These are phyloP conservation scores for Micromussa lordhowensis DNA, from an alignment of 92 coral and sea anemone genomes.

Conservation along the genomic window DNA sequence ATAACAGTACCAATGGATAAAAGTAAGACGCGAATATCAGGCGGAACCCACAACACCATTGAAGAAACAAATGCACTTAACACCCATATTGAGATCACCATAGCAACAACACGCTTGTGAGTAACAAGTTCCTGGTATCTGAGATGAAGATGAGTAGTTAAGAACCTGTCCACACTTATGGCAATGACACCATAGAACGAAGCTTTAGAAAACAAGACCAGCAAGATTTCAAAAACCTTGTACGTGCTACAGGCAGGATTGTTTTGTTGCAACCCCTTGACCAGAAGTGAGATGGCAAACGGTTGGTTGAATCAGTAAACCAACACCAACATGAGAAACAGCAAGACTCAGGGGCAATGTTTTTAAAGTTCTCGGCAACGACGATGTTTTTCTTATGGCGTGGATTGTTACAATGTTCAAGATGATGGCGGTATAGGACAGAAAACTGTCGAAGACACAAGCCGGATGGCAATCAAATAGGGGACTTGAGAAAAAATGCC, in stretches of 20 bases:
- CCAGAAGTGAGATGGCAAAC: not conserved
- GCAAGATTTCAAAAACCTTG: too few relatives aligned
- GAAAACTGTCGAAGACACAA: conserved; percentile 4
- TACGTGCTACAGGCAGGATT: not conserved
- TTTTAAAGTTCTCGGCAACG: not conserved
- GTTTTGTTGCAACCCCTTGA: not conserved
- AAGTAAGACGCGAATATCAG: too few relatives aligned
- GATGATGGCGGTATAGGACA: too few relatives aligned
- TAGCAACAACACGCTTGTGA: conserved; percentile 27
- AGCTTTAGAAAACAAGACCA: not conserved
- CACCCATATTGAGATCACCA: conserved; percentile 3
- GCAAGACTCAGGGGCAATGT: conserved; percentile 7
- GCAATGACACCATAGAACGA: conserved; percentile 16
- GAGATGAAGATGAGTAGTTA: conserved; percentile 30
- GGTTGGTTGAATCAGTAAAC: conserved; percentile 3
- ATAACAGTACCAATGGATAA: too few relatives aligned
- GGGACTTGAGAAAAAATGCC: not conserved
- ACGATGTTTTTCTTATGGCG: too few relatives aligned
- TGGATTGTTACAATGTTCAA: too few relatives aligned
- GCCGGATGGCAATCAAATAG: not conserved
- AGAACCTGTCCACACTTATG: conserved; percentile 19
- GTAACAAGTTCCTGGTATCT: conserved; percentile 40
- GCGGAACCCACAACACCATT: too few relatives aligned
- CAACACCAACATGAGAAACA: conserved; percentile 17
- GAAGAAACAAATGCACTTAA: not conserved